A percentile compares a stretch with the other conserved stretches of the same genome.
Conservation (phyloP, 92 coral and sea anemone species). For the Epizoanthus stellaris region DNA sequence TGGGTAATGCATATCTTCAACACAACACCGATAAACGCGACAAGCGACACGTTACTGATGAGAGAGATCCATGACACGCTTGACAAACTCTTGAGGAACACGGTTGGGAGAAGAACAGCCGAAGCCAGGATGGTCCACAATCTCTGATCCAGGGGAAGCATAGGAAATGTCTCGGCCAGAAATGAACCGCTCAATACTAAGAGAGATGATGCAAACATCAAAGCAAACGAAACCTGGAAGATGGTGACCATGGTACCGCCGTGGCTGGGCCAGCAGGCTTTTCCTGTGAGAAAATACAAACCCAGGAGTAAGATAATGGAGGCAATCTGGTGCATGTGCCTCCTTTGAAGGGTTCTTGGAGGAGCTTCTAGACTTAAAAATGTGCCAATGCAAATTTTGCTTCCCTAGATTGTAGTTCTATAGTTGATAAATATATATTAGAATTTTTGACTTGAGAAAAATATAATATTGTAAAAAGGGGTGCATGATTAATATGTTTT, state of each 20-base stretch:
- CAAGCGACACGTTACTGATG: constrained; percentile 21
- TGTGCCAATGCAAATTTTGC: too few species aligned
- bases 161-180: constrained; percentile 40
- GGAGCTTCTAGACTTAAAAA: too few species aligned
- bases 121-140: constrained; percentile 26
- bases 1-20: constrained; percentile 6
- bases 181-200: constrained; percentile 40
- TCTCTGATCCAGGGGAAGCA: constrained; percentile 36
- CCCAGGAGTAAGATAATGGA: neutral
- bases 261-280: constrained; percentile 20
- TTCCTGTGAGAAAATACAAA: constrained; percentile 5
- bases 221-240: constrained; percentile 35
- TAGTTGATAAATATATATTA: too few species aligned
- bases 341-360: neutral
- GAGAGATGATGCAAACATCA: constrained; percentile 37
- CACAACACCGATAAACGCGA: constrained; percentile 18
- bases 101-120: constrained; percentile 15
- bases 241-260: constrained; percentile 22
- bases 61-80: constrained; percentile 31
- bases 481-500: too few species aligned
- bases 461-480: too few species aligned
- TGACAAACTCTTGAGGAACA: constrained; percentile 6
- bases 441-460: too few species aligned
- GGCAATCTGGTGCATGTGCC: neutral
- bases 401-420: too few species aligned